These are phyloP conservation scores for Andrena flavipes DNA, from an alignment of 2,888 invertebrate genomes.

Conservation along the genomic window DNA sequence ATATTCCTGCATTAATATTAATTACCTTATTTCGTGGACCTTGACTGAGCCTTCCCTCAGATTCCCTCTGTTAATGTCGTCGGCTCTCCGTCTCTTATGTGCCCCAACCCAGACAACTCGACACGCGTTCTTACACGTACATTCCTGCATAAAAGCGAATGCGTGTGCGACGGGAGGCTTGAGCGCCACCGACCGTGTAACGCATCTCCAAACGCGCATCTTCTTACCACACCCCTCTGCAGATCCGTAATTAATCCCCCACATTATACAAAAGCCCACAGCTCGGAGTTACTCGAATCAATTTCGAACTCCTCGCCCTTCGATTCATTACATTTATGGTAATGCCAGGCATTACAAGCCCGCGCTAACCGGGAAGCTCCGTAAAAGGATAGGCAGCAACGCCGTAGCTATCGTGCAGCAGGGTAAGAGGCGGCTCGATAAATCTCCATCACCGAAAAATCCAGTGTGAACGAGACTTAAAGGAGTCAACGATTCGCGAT, in stretches of 20 bases:
- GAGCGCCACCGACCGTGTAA: conserved; percentile 58
- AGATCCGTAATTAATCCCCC: conserved; percentile 33
- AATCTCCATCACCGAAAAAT: conserved; percentile 41
- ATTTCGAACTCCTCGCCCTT: neutral
- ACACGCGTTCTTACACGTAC: conserved; percentile 65
- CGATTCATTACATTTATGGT: neutral
- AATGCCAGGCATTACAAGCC: too few species aligned
- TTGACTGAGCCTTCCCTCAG: conserved; percentile 52
- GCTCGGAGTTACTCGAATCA: neutral
- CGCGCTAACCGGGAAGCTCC: neutral
- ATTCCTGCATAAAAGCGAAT: conserved; percentile 50
- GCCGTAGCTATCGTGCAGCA: neutral
- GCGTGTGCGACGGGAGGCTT: conserved; percentile 45
- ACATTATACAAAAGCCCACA: neutral
- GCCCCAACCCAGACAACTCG: conserved; percentile 62
- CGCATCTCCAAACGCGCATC: conserved; percentile 54
- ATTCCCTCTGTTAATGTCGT: conserved; percentile 51
- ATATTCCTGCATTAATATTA: conserved; percentile 51
- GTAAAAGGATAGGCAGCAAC: too few species aligned
- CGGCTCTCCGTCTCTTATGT: conserved; percentile 48
- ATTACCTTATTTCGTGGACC: conserved; percentile 50
- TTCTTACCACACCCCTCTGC: conserved; percentile 27
- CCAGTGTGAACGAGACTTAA: conserved; percentile 56
- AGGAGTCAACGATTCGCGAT: conserved; percentile 56
- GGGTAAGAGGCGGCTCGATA: conserved; percentile 6